Evolutionary conservation across 2,797 vertebrate genomes (phyloP).

Genomic region (Myiotriccus ornatus): DNA sequence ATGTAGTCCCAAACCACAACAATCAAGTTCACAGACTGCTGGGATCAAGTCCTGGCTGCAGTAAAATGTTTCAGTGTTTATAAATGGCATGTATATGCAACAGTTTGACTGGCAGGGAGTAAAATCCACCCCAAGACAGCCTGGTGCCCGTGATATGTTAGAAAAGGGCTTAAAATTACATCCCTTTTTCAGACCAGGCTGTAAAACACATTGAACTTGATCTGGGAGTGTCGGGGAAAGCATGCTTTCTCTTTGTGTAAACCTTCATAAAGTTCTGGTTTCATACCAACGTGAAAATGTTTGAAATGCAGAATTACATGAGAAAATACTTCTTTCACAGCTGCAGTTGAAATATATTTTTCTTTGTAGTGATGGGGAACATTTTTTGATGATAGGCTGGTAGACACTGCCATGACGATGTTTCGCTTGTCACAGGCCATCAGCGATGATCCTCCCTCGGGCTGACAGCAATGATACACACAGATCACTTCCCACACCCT

Average conservation of each 20-base stretch:
- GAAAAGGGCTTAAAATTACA: not conserved
- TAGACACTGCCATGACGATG: not conserved
- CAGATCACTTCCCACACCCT: not conserved
- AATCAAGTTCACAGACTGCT: not conserved
- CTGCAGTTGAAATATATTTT: not conserved
- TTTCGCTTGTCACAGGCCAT: conserved; percentile 14
- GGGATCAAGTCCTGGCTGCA: not conserved
- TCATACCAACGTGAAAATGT: not conserved
- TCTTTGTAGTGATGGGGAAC: not conserved
- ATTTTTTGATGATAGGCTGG: not conserved
- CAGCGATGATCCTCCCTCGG: not conserved
- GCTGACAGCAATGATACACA: not conserved
- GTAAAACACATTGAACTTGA: not conserved
- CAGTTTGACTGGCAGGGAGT: not conserved
- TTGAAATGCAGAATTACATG: not conserved
- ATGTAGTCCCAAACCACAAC: not conserved
- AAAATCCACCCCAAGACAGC: not conserved
- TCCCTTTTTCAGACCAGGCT: not conserved
- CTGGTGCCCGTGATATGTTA: not conserved
- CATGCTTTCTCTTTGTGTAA: not conserved
- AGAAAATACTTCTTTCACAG: not conserved
- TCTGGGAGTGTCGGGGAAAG: not conserved
- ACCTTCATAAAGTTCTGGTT: not conserved
- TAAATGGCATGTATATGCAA: not conserved
- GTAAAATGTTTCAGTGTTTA: not conserved